Evolutionary conservation across 2,888 invertebrate genomes (phyloP), one percentile per base, ranked within the genome.

Genomic region (Leptinotarsa juncta): DNA sequence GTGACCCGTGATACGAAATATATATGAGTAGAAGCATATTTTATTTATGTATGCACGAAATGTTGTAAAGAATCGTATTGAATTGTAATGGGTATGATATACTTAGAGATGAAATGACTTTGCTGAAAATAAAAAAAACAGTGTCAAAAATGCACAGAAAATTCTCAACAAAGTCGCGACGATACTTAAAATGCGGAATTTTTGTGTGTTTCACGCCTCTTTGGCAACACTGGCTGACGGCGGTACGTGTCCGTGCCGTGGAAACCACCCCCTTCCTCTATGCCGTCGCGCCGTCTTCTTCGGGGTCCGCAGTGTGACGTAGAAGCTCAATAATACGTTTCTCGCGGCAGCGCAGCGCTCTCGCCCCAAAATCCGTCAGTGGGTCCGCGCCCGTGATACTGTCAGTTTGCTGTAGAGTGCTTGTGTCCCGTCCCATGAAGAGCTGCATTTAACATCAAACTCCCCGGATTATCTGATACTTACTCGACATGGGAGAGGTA

Each of bases 271-370:
- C 53, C 32, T 15, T 32, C 26, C 55, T 26, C n/a, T 16, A 16
- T 53, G 32, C 26, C 26, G 55, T 50, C 68, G 68, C 18, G 32
- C 20, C 55, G 68, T 68, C 55, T 60, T 60, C 20, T n/a, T 62
- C 62, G 55, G 72, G 75, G 71, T 75, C 91, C 90, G 91, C 91
- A 91, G 92, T 91, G 91, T 92, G 91, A 92, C 91, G 91, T 88
- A 88, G 88, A 86, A 87, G 89, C 16, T 51, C 15, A n/a, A n/a
- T 89, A 88, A 90, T 90, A 90, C 88, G 83, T 83, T 82, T 85
- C 85, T 85, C 85, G 86, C 86, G 86, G 83, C 86, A 84, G 86
- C 86, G 87, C 87, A 85, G 79, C 84, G 81, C 65, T 32, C 26
- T 49, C 60, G 60, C 82, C 84, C 72, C 70, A 48, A 65, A 72